Conservation (phyloP, 2,113 vertebrate genomes). For the Campylomormyrus numenius region DNA sequence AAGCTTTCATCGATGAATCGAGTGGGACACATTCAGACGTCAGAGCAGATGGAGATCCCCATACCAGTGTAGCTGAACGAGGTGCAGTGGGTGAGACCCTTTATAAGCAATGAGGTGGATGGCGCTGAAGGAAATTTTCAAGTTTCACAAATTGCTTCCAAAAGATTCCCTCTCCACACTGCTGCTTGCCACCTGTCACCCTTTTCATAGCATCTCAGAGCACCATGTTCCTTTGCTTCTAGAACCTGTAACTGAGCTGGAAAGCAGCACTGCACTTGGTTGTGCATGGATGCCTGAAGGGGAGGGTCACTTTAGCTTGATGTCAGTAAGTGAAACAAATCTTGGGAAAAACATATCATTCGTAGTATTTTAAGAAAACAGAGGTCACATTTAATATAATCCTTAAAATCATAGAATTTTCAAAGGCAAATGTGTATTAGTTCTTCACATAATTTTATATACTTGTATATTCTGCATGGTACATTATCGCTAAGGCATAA, state of each 20-base stretch:
- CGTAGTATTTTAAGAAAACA: neutral
- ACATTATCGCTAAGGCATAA: neutral
- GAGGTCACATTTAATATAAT: neutral
- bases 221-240: constrained; percentile 19
- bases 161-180: constrained; percentile 14
- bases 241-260: constrained; percentile 18
- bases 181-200: neutral
- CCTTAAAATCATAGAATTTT: neutral
- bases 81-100: constrained; percentile 5
- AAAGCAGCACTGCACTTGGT: constrained; percentile 1
- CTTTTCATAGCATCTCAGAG: constrained; percentile 7
- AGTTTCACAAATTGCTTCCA: constrained; percentile 8
- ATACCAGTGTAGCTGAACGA: neutral
- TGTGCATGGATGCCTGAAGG: constrained; percentile 28
- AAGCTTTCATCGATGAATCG: constrained; percentile 11
- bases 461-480: neutral
- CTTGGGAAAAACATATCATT: neutral
- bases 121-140: neutral
- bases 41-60: constrained; percentile 7
- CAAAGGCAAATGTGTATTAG: neutral
- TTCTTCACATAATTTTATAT: neutral
- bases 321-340: constrained; percentile 34
- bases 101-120: neutral
- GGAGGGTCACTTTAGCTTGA: constrained; percentile 28
- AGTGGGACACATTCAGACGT: neutral